These are phyloP conservation scores for Equus przewalskii DNA, from an alignment of 2,113 vertebrate species.

Conservation along the genomic window DNA sequence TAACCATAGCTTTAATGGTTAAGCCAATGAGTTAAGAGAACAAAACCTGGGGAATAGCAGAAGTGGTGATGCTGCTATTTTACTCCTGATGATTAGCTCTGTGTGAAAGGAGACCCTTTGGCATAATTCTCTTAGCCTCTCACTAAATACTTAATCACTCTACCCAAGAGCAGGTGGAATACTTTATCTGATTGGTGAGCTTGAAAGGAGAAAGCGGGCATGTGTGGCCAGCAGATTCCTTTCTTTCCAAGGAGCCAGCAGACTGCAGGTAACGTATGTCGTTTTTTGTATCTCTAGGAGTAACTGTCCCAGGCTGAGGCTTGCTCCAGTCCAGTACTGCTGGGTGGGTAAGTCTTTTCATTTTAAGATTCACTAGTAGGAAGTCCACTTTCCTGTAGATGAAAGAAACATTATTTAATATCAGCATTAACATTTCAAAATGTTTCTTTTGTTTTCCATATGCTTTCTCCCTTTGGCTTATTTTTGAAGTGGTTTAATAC, in stretches of 20 bases:
- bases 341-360: neutral
- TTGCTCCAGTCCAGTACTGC: neutral
- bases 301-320: neutral
- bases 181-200: neutral
- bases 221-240: neutral
- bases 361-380: neutral
- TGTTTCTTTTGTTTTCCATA: neutral
- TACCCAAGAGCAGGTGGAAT: neutral
- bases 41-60: neutral
- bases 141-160: neutral
- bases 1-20: neutral
- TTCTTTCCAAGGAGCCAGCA: neutral
- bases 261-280: neutral
- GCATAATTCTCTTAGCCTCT: neutral
- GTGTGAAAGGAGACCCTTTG: neutral
- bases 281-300: neutral
- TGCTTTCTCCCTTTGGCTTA: neutral
- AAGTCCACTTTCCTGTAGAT: neutral
- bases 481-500: neutral
- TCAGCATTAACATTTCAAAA: neutral
- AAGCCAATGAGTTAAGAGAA: neutral
- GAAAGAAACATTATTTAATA: neutral
- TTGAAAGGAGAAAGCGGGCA: neutral
- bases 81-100: neutral
- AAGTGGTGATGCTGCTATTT: neutral